These are phyloP conservation scores for Lycodopsis pacificus DNA, from an alignment of 2,797 vertebrate species.

Conservation along the genomic window DNA sequence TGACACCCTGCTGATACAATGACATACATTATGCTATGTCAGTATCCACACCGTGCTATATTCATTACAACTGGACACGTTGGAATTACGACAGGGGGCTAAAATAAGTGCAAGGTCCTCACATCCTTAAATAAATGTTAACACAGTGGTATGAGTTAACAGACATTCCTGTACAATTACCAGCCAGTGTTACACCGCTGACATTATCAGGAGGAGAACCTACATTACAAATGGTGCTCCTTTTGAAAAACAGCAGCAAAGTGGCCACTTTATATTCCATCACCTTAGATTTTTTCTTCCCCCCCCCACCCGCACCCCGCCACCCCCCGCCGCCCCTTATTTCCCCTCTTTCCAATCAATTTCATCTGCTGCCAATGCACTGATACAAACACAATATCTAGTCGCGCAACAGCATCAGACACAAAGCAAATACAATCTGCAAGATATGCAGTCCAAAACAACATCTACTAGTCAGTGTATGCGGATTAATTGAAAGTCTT, in stretches of 20 bases:
- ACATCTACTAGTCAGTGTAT: slow-evolving; percentile 74
- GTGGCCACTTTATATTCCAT: slow-evolving; percentile 79
- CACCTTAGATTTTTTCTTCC: slow-evolving; percentile 68
- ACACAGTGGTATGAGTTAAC: slow-evolving; percentile 72
- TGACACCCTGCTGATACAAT: slow-evolving; percentile 20
- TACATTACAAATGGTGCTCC: slow-evolving; percentile 67
- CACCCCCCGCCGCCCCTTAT: slow-evolving; percentile 31
- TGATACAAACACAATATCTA: slow-evolving; percentile 72
- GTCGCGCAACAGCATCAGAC: slow-evolving; percentile 63
- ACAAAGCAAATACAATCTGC: slow-evolving; percentile 73
- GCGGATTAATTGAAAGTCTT: slow-evolving; percentile 84
- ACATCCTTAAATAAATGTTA: slow-evolving; percentile 79
- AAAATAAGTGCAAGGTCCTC: slow-evolving; percentile 69
- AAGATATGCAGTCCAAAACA: slow-evolving; percentile 63
- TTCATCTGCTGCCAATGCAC: slow-evolving; percentile 67
- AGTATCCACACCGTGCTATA: slow-evolving; percentile 34
- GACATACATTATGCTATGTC: slow-evolving; percentile 28
- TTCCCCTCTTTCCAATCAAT: slow-evolving; percentile 71
- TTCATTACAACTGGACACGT: slow-evolving; percentile 45
- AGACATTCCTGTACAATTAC: slow-evolving; percentile 75
- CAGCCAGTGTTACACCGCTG: slow-evolving; percentile 69
- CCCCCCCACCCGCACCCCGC: neutral
- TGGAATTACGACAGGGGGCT: slow-evolving; percentile 52
- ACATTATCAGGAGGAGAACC: slow-evolving; percentile 80
- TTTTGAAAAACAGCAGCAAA: slow-evolving; percentile 67